Conservation (phyloP, 2,113 vertebrate genomes). For the Mobula hypostoma region DNA sequence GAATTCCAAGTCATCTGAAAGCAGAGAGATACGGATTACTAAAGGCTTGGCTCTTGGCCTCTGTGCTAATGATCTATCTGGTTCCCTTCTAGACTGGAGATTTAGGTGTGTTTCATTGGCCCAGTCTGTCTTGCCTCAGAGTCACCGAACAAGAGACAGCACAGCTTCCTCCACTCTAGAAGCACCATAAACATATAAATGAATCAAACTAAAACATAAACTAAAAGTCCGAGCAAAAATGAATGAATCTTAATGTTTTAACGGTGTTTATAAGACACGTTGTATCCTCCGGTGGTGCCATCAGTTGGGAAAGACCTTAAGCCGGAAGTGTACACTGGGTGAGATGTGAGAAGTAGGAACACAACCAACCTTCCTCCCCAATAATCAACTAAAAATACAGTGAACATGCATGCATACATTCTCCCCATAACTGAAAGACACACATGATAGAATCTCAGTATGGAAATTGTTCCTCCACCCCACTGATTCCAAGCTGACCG, state of each 20-base stretch:
- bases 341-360: too few relatives aligned
- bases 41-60: neutral
- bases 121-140: neutral
- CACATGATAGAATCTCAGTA: too few relatives aligned
- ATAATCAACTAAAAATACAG: too few relatives aligned
- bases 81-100: neutral
- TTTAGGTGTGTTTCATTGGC: neutral
- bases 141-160: neutral
- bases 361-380: too few relatives aligned
- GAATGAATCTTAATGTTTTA: neutral
- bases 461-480: too few relatives aligned
- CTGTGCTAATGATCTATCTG: conserved; percentile 1
- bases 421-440: too few relatives aligned
- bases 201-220: neutral
- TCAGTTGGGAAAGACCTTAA: neutral
- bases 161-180: neutral
- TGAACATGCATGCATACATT: too few relatives aligned
- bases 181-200: neutral
- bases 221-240: neutral
- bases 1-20: conserved; percentile 28
- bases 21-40: conserved; percentile 3
- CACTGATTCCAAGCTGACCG: too few relatives aligned
- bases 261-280: neutral
- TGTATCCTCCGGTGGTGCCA: neutral
- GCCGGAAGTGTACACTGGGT: too few relatives aligned